Percentiles rank a stretch among this genome's conserved stretches.
These are phyloP conservation scores for Temnothorax curvispinosus DNA, from an alignment of 1,140 invertebrate species.

Conservation along the genomic window DNA sequence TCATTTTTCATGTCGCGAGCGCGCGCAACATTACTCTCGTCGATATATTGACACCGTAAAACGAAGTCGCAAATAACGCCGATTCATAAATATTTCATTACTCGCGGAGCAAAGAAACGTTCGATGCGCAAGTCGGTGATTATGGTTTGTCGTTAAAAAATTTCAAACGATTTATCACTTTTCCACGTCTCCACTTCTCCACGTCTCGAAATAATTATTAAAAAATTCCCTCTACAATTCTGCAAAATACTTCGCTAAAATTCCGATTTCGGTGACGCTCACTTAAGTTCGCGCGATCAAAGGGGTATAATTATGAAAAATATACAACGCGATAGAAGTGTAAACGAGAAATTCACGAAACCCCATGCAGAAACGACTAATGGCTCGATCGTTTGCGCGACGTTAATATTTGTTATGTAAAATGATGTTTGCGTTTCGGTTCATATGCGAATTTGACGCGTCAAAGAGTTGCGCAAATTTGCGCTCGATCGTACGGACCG, in stretches of 20 bases:
- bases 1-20: not conserved
- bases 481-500: not conserved
- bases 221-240: not conserved
- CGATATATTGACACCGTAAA: not conserved
- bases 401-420: slow-evolving; percentile 47
- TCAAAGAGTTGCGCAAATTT: slow-evolving; percentile 49
- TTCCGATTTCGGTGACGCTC: not conserved
- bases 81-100: slow-evolving; percentile 40
- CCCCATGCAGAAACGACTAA: not conserved
- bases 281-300: not conserved
- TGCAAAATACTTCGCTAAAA: not conserved
- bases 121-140: not conserved
- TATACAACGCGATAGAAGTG: too few species aligned
- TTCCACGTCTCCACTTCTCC: not conserved
- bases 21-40: not conserved
- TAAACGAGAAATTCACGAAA: slow-evolving; percentile 8
- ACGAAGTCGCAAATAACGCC: not conserved
- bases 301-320: not conserved
- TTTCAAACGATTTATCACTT: not conserved
- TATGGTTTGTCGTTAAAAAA: not conserved
- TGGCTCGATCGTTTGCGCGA: not conserved
- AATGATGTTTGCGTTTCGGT: slow-evolving; percentile 44
- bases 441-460: slow-evolving; percentile 42
- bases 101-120: not conserved
- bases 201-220: not conserved